These are phyloP conservation scores for Premnoplex brunnescens DNA, from an alignment of 2,797 vertebrate species.

Conservation along the genomic window DNA sequence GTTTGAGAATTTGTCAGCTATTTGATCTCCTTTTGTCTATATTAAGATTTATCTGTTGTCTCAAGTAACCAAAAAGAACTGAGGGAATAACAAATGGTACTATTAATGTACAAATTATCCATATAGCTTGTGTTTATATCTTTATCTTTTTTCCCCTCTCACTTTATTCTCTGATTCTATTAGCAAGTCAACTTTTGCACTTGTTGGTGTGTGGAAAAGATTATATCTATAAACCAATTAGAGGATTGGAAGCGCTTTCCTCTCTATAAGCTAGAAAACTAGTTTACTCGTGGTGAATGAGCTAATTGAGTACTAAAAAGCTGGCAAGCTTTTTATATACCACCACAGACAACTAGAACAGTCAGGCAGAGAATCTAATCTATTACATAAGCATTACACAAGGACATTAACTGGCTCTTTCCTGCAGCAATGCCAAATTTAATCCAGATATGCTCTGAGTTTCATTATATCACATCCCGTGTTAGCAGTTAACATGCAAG, in stretches of 20 bases:
- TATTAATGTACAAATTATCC: background rate
- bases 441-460: constrained; percentile 12
- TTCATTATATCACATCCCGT: constrained; percentile 10
- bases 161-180: background rate
- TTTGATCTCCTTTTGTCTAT: background rate
- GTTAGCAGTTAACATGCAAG: background rate
- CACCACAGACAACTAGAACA: constrained; percentile 50
- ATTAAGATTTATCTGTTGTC: background rate
- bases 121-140: background rate
- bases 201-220: constrained; percentile 59
- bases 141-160: background rate
- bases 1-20: background rate
- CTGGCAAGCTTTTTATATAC: constrained; percentile 64
- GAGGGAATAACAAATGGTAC: background rate
- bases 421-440: constrained; percentile 26
- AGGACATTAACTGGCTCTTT: constrained; percentile 67
- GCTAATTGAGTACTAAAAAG: constrained; percentile 56
- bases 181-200: constrained; percentile 48
- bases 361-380: constrained; percentile 60
- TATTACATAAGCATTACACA: constrained; percentile 72
- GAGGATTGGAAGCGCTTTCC: constrained; percentile 62
- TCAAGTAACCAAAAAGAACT: background rate
- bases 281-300: constrained; percentile 54
- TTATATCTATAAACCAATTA: constrained; percentile 71
- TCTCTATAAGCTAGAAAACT: constrained; percentile 52